These are phyloP conservation scores for Momotus momota DNA, from an alignment of 2,797 vertebrate species.

Conservation along the genomic window DNA sequence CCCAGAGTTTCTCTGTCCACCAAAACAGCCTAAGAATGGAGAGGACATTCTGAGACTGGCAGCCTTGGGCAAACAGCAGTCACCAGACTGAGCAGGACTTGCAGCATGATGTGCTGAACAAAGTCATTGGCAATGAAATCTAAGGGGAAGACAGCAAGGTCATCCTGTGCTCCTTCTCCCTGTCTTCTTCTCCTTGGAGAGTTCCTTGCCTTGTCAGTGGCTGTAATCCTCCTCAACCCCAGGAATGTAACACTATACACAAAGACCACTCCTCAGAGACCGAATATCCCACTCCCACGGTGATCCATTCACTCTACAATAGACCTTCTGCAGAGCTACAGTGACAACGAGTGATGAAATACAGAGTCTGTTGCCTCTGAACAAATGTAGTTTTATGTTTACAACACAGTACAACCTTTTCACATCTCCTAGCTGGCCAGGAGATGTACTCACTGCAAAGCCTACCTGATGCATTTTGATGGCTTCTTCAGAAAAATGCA, in stretches of 20 bases:
- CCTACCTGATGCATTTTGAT: not conserved
- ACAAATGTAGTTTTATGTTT: not conserved
- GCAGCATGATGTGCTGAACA: not conserved
- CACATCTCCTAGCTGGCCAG: accelerated
- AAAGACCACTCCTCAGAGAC: not conserved
- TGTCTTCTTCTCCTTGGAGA: not conserved
- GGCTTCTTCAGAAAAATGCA: not conserved
- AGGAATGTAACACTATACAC: not conserved
- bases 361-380: not conserved
- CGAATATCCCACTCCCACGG: not conserved
- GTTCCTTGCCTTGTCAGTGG: not conserved
- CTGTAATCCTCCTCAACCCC: not conserved
- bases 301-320: not conserved
- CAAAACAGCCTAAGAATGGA: not conserved
- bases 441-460: not conserved
- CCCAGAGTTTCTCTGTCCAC: not conserved
- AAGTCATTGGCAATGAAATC: not conserved
- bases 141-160: not conserved
- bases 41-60: accelerated
- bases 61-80: not conserved
- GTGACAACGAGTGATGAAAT: not conserved
- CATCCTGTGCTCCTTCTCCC: not conserved
- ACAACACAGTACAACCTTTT: not conserved
- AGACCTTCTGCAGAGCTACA: not conserved
- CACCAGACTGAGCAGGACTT: not conserved